Base-by-base conservation (phyloP, 2,113 vertebrate species). In the Percopsis transmontana region DNA sequence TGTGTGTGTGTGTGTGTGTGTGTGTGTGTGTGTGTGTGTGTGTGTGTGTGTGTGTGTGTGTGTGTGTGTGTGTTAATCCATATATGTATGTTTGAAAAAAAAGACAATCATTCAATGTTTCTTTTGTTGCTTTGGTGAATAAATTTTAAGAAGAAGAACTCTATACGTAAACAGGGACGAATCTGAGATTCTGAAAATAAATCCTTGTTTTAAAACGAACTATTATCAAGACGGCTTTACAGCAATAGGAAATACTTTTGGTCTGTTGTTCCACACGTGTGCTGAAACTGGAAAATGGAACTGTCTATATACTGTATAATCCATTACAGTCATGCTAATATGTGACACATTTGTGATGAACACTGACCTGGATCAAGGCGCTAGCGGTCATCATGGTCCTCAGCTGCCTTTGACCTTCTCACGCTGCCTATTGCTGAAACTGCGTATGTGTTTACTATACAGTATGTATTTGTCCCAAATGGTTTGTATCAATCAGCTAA, bases 21-120 rank as follows among this genome's bases (percentile, higher is more conserved):
- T 42, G 66, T 27, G 39, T 13, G 47, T 24, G 79, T 66, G 74
- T 68, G 39, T 47, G 45, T 18, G 72, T 8, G 42, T 58, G 65
- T 20, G 16, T 19, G 23, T 38, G 44, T 23, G 56, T 53, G 56
- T 27, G 33, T 16, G 48, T 11, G 50, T 53, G 38, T n/a, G 56
- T 54, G 42, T 84, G 59, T 70, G 83, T n/a, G 53, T 59, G 68
- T 72, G 54, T 82, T 45, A 44, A 77, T 86, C 60, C 47, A 55
- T 76, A 72, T 68, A 21, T 80, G 68, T 88, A 82, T 80, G 87
- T 83, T 71, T 80, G 68, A 77, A 83, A 89, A 74, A 84, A 91
- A 84, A 91, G 87, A 91, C 91, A 92, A 91, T 92, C 90, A 90
- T 90, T 72, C 54, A 76, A 51, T 24, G 60, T 74, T 77, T 77